These are phyloP conservation scores for Lerema accius DNA, from an alignment of 1,140 invertebrate genomes.

Conservation along the genomic window DNA sequence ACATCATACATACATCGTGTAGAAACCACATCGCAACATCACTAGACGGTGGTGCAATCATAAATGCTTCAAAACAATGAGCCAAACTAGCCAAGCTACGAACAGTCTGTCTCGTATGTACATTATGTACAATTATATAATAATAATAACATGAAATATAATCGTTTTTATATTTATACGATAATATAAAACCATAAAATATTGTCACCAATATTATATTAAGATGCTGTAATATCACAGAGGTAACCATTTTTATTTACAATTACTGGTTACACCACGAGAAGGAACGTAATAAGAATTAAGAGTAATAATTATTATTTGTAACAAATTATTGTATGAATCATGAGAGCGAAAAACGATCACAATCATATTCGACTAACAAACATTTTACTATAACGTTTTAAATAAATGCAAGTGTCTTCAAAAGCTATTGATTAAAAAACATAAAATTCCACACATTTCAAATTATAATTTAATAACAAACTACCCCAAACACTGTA, in stretches of 20 bases:
- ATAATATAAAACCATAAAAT: conserved; percentile 36
- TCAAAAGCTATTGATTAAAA: background rate
- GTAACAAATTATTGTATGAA: conserved; percentile 1
- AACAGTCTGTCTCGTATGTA: conserved; percentile 43
- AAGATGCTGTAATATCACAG: conserved; percentile 60
- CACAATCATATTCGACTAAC: background rate
- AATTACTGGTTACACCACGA: conserved; percentile 16
- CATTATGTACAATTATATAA: conserved; percentile 49
- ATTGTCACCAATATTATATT: conserved; percentile 44
- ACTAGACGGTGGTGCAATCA: conserved; percentile 48
- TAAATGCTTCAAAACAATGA: conserved; percentile 60
- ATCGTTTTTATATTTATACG: conserved; percentile 36
- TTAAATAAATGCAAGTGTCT: background rate
- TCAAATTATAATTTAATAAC: background rate
- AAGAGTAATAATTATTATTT: conserved; percentile 9
- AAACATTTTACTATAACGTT: background rate
- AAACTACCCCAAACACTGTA: background rate
- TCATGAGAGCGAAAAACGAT: background rate
- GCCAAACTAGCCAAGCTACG: conserved; percentile 54
- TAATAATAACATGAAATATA: conserved; percentile 43
- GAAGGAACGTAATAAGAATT: conserved; percentile 16
- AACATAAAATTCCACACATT: background rate
- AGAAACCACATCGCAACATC: conserved; percentile 54
- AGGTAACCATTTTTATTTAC: conserved; percentile 43
- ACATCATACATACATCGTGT: conserved; percentile 54